Evolutionary conservation across 2,888 invertebrate species (phyloP), one percentile per base, ranked within the genome.

Genomic region (Diploptera punctata): DNA sequence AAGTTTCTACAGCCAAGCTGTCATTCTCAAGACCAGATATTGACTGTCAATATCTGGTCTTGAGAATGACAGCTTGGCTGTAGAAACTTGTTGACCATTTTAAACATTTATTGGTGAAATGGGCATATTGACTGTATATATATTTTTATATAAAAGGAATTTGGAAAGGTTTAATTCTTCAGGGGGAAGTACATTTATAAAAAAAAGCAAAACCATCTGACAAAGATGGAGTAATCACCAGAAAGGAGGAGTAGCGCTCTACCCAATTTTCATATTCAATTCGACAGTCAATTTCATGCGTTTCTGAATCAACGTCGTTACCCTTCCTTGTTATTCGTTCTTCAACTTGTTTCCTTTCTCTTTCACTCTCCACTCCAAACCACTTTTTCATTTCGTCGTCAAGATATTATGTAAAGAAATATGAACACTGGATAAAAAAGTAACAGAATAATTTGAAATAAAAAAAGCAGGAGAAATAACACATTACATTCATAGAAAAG

Each of bases 231-330:
- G 57, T 57, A 57, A 57, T 31, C 31, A 54, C 10, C 26, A 21
- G 26, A 13, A 52, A 1, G n/a, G 26, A 52, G 52, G n/a, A 70
- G 61, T 38, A 62, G 49, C 52, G 61, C 62, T 21, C 33, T 49
- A 70, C 47, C 61, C 70, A 70, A 70, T 70, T 70, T 70, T 65
- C 70, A 65, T 70, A 65, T 70, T 70, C 70, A 70, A 70, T 70
- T 70, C 70, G 70, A 70, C 70, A 70, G 65, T 62, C 70, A 70
- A 70, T 70, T 70, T 70, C 61, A 61, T 65, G 70, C 65, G 70
- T 60, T 70, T 65, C 52, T 70, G 70, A 29, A 38, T 62, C 61
- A 47, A 33, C 65, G n/a, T 49, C 33, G 33, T 70, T 52, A 16
- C 49, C 49, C 31, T 62, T 69, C 21, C 18, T 18, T 60, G 38